These are phyloP conservation scores for Hydrolagus colliei DNA, from an alignment of 2,797 vertebrate genomes.

Conservation along the genomic window DNA sequence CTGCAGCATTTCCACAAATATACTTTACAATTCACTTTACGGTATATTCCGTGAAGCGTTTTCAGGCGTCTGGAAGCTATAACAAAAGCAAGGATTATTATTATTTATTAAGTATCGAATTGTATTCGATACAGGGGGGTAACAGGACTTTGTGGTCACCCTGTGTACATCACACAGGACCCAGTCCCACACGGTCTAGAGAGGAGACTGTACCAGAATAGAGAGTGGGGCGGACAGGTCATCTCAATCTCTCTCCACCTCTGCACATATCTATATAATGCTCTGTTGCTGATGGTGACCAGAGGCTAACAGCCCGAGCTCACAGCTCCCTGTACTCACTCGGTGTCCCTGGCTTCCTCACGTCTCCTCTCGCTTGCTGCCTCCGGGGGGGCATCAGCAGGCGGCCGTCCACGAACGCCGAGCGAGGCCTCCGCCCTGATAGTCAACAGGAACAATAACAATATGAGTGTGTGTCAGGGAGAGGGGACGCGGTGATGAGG, in stretches of 20 bases:
- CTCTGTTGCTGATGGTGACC: background rate
- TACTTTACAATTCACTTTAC: too few species aligned
- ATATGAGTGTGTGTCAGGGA: background rate
- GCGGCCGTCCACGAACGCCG: constrained; percentile 12
- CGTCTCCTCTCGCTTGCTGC: constrained; percentile 40
- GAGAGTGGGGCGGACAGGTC: background rate
- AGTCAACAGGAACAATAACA: constrained; percentile 36
- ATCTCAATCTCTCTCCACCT: background rate
- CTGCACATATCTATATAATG: too few species aligned
- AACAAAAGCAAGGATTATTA: too few species aligned
- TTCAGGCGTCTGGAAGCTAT: too few species aligned
- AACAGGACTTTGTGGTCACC: background rate
- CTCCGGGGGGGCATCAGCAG: background rate
- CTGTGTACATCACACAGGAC: background rate
- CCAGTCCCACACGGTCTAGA: background rate
- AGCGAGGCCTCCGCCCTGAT: constrained; percentile 48
- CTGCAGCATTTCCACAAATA: too few species aligned
- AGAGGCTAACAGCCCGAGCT: background rate
- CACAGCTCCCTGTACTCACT: constrained; percentile 45
- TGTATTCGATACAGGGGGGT: too few species aligned
- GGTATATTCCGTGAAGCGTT: too few species aligned
- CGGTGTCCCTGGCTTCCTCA: constrained; percentile 28
- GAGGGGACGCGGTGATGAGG: background rate
- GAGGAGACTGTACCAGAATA: background rate
- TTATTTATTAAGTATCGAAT: too few species aligned